Base-by-base conservation (phyloP, 37 sponge, comb jelly and placozoan species). In the Spongilla lacustris region DNA sequence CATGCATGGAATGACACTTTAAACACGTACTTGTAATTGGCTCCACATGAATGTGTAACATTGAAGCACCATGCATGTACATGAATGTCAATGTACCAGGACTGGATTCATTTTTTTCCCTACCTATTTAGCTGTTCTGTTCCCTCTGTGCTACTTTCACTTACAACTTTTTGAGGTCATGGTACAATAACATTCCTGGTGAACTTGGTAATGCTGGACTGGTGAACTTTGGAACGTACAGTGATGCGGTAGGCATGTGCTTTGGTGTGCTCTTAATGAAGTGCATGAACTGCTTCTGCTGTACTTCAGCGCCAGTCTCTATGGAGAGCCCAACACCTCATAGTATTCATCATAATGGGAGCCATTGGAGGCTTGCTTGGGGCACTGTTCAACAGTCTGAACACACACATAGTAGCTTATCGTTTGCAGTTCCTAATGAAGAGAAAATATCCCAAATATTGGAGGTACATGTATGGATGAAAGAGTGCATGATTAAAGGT, bases 301-400 rank as follows among this genome's bases (percentile, higher is more conserved):
- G 11, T 10, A n/a, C 21, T 14, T 17, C 11, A 58, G 58, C 58
- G 11, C 58, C 58, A 17, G 11, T 13, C 58, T 17, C 58, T 58
- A 17, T 97, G 98, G 98, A 91, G 81, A 24, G 87, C 86, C 21
- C 79, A 85, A 26, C 91, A 95, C 69, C 90, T 97, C 46, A 66
- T 92, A 4, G 75, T 97, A 28, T 97, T 97, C 86, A 84, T 94
- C 27, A 35, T 89, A 27, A 97, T 97, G 89, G 98, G 98, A 11
- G 91, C 87, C 11, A 88, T 89, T 5, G 99, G 99, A 27, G 99
- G 99, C 0, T 50, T 98, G 36, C 90, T 98, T 0, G 99, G 99
- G 0, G 99, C 99, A 3, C 78, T 91, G 48, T 98, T 98, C 75
- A 98, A 98, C 83, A 81, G 76, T 50, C 77, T 98, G 69, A 98